Evolutionary conservation across 2,888 invertebrate species (phyloP).

Genomic region (Ditylenchus weischeri): DNA sequence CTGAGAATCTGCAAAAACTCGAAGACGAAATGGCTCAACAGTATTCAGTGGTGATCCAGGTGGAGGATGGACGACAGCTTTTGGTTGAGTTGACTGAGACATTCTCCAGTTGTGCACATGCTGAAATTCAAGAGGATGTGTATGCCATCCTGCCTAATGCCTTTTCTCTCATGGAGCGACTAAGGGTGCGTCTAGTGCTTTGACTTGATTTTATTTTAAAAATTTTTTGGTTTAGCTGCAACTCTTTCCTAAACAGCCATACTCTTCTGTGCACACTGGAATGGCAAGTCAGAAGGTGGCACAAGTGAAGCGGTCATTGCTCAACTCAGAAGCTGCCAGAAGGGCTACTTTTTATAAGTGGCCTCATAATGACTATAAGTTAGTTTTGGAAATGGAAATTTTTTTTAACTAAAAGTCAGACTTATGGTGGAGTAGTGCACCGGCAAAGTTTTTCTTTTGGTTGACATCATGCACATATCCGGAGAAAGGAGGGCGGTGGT

Average conservation of each 20-base stretch:
- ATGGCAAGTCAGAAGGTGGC: not conserved
- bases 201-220: not conserved
- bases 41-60: not conserved
- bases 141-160: conserved; percentile 17
- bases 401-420: too few relatives aligned
- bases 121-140: conserved; percentile 10
- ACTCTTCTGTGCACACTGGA: not conserved
- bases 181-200: not conserved
- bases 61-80: conserved; percentile 1
- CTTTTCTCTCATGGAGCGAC: conserved; percentile 12
- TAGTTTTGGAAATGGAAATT: conserved; percentile 22
- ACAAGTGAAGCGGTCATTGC: conserved; percentile 58
- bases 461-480: too few relatives aligned
- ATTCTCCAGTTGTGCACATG: not conserved
- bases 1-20: not conserved
- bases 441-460: too few relatives aligned
- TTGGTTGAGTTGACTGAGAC: conserved; percentile 14
- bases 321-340: conserved; percentile 88
- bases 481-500: too few relatives aligned
- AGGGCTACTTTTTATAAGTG: conserved; percentile 85
- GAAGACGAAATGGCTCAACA: not conserved
- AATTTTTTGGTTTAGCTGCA: conserved; percentile 15
- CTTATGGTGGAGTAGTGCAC: too few relatives aligned
- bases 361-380: conserved; percentile 97
- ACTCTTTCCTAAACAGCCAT: conserved; percentile 18